A percentile compares a stretch with the other conserved stretches of the same genome.
Conservation (phyloP, 30 jellyfish, hydroid and myxozoan species). For the Cassiopea andromeda region DNA sequence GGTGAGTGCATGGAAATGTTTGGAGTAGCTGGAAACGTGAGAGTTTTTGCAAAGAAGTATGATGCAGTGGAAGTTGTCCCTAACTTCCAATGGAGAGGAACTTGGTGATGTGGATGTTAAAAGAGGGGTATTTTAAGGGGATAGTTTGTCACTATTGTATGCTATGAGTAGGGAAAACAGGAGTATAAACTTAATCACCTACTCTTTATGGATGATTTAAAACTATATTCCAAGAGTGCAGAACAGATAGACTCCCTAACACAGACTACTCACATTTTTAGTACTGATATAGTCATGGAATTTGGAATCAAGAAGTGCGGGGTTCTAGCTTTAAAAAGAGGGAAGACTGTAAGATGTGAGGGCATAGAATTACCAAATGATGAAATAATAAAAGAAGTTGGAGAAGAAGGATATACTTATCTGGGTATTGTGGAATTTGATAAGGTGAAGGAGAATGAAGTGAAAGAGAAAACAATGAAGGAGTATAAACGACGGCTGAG, state of each 20-base stretch:
- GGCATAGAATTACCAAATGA: background rate
- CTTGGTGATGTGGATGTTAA: constrained; percentile 13
- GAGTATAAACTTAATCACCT: constrained; percentile 21
- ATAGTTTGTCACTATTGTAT: constrained; percentile 16
- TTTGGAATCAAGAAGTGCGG: background rate
- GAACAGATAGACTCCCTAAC: constrained; percentile 20
- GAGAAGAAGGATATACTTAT: background rate
- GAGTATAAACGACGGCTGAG: too few species aligned
- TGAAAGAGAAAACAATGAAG: too few species aligned
- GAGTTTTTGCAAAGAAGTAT: too few species aligned
- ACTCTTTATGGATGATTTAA: constrained; percentile 38
- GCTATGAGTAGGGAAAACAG: constrained; percentile 6
- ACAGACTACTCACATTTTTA: background rate
- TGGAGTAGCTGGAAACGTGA: background rate
- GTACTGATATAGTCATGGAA: background rate
- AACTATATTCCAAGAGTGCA: constrained; percentile 4
- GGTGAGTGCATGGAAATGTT: background rate
- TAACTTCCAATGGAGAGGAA: background rate
- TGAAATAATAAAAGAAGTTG: background rate
- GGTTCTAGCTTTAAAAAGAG: background rate
- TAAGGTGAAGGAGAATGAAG: too few species aligned
- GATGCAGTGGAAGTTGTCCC: background rate
- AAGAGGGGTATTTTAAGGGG: constrained; percentile 34
- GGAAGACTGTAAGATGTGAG: background rate
- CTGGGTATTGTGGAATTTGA: too few species aligned